Evolutionary conservation across 1,140 invertebrate species (phyloP), one percentile per base, ranked within the genome.

Genomic region (Aleiodes sp.): DNA sequence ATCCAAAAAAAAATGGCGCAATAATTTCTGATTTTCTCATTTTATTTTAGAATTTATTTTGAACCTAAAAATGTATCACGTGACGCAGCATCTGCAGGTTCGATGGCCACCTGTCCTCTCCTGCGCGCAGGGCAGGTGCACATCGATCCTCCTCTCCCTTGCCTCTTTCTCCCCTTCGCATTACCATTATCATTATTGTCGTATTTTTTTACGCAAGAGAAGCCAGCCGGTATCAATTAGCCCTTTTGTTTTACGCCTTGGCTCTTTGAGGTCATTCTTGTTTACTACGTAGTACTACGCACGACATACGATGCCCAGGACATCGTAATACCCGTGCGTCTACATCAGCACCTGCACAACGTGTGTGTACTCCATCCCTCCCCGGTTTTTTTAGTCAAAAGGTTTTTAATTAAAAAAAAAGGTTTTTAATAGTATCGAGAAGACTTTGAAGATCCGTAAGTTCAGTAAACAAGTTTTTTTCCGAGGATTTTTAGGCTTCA

Each of bases 91-190:
- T 80, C 78, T 80, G 68, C 35, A 41, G 21, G 74, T 75, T 76
- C 77, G 74, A 57, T 73, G 75, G 65, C 79, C 80, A 82, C 76
- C 80, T 82, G 80, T 78, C 79, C 19, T 37, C 31, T 39, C 33
- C 4, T 37, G 19, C 43, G 19, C 31, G 10, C 68, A n/a, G n/a
- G 78, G 78, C 80, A 82, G 79, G 79, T 82, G 80, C 72, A 63
- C 70, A 72, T 72, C 79, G 80, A 71, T 67, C 64, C 69, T 24
- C 24, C 16, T 12, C 8, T 52, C n/a, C 66, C 52, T 39, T 35
- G 29, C 24, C 57, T 10, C 35, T 14, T 33, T n/a, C 2, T 16
- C 10, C 6, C 35, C 31, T 10, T 21, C 8, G 8, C 35, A 31
- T 35, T 6, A 31, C 7, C 39, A 19, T 1, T 26, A 9, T 2